Conservation (phyloP, 2,888 invertebrate species). For the Mesorhabditis spiculigera region DNA sequence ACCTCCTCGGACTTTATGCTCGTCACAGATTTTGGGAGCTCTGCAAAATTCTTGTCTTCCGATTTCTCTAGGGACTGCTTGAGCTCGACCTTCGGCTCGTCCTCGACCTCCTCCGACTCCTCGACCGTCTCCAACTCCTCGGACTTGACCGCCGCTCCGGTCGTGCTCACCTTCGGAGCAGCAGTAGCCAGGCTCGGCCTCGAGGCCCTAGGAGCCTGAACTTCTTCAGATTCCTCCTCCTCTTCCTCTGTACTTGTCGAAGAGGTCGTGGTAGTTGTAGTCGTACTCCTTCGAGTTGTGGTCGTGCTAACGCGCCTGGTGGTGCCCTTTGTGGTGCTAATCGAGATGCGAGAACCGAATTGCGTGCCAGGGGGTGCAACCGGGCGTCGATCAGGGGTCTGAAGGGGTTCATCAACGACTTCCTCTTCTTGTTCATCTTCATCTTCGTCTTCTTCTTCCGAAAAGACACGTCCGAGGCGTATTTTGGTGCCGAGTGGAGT, state of each 20-base stretch:
- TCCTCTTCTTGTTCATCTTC: background rate
- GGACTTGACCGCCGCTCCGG: background rate
- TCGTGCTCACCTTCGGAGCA: constrained; percentile 1
- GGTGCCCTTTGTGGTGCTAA: background rate
- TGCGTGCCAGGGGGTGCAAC: background rate
- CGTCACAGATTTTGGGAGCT: background rate
- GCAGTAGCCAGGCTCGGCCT: background rate
- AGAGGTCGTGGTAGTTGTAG: background rate
- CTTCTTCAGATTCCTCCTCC: constrained; percentile 8
- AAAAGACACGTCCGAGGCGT: background rate
- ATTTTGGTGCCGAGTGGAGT: background rate
- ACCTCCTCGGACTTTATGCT: constrained; percentile 15
- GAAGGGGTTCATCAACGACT: background rate
- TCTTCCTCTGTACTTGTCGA: constrained; percentile 7
- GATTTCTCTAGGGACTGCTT: constrained; percentile 15
- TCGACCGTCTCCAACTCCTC: constrained; percentile 7
- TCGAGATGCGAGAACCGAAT: background rate
- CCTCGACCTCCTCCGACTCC: constrained; percentile 17
- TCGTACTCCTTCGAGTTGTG: background rate
- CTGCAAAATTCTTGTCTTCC: background rate
- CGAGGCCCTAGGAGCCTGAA: background rate
- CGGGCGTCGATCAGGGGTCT: background rate
- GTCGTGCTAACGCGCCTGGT: background rate
- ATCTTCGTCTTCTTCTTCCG: background rate
- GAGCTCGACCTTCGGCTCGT: constrained; percentile 21